These are phyloP conservation scores for Orussus abietinus DNA, from an alignment of 1,140 invertebrate genomes.

Conservation along the genomic window DNA sequence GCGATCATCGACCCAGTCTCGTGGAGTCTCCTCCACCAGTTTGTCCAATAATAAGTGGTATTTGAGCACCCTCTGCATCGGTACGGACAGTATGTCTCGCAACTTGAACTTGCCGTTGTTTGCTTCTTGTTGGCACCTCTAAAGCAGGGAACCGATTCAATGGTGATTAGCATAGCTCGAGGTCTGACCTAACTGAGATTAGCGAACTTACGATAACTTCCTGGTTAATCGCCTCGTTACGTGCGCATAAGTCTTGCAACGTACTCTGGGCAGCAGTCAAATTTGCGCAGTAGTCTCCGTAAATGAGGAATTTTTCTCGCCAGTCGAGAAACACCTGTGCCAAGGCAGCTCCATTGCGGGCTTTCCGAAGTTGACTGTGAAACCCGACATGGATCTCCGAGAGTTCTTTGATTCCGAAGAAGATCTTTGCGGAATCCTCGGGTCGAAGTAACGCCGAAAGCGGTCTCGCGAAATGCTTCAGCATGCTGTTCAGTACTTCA, in stretches of 20 bases:
- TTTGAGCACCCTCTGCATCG: conserved; percentile 96
- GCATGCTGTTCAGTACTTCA: conserved; percentile 86
- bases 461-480: conserved; percentile 75
- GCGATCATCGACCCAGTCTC: conserved; percentile 77
- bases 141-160: conserved; percentile 12
- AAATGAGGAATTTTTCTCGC: conserved; percentile 87
- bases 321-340: conserved; percentile 80
- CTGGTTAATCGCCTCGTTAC: conserved; percentile 58
- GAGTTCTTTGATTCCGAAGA: conserved; percentile 87
- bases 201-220: conserved; percentile 55
- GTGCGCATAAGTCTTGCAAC: conserved; percentile 70
- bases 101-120: conserved; percentile 94
- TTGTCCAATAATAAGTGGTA: conserved; percentile 93
- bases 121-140: conserved; percentile 88
- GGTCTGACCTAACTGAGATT: neutral
- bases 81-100: conserved; percentile 90
- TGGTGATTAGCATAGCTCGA: too few relatives aligned
- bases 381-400: conserved; percentile 83
- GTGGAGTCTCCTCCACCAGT: conserved; percentile 84
- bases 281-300: conserved; percentile 94
- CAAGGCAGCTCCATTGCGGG: conserved; percentile 53
- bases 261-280: conserved; percentile 75
- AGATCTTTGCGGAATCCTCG: conserved; percentile 77
- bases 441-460: conserved; percentile 67
- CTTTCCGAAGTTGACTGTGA: conserved; percentile 72